phyloP scores from a whole-genome alignment of 2,113 vertebrate species.

The Falco punctatus region DNA sequence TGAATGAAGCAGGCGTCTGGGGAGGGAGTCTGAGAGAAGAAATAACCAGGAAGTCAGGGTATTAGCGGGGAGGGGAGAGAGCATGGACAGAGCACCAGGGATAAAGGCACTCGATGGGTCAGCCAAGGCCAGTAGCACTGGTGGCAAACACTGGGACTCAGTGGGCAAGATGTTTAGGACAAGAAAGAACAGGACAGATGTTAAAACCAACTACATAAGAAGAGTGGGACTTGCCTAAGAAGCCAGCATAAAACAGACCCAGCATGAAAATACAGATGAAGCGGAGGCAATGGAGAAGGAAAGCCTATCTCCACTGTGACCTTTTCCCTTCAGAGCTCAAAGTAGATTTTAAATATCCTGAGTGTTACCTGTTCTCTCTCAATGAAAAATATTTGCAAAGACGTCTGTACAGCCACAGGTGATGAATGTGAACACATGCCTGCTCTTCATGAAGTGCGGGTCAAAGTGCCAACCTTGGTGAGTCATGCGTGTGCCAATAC shows the following conservation, averaged over 20 bases:
- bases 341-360: not conserved
- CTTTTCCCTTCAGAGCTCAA: not conserved
- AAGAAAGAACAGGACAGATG: not conserved
- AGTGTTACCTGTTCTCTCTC: not conserved
- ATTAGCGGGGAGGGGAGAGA: not conserved
- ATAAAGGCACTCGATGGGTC: not conserved
- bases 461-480: conserved; percentile 8
- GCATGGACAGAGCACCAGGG: not conserved
- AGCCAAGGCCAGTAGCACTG: not conserved
- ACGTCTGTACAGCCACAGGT: not conserved
- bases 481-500: not conserved
- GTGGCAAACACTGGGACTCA: not conserved
- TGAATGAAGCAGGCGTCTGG: not conserved
- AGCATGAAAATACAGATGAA: not conserved
- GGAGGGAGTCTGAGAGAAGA: not conserved
- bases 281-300: not conserved
- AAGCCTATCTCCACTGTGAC: not conserved
- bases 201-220: not conserved
- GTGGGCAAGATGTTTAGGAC: not conserved
- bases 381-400: conserved; percentile 5
- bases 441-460: not conserved
- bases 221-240: not conserved
- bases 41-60: not conserved
- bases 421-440: not conserved
- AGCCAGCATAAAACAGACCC: not conserved